Conservation (phyloP, 1,140 invertebrate species). For the Ooceraea biroi region DNA sequence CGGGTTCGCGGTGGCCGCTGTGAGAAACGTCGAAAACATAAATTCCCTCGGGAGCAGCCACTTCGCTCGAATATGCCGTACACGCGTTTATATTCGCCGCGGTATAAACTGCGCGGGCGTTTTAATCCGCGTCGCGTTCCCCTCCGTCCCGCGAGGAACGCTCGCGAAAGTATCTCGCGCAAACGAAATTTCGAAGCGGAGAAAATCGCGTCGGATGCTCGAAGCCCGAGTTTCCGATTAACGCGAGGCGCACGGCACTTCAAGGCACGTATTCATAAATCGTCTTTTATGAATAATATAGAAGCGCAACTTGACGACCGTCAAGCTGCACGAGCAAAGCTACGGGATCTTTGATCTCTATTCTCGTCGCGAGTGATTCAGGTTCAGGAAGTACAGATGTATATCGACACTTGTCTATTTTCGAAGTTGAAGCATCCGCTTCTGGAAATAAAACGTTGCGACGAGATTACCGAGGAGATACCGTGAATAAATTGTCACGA, state of each 20-base stretch:
- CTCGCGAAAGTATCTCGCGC: conserved; percentile 27
- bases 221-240: neutral
- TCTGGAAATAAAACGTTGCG: neutral
- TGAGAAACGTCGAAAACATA: conserved; percentile 71
- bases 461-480: neutral
- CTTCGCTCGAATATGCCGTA: conserved; percentile 36
- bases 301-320: neutral
- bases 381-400: neutral
- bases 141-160: conserved; percentile 38
- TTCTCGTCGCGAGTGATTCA: neutral
- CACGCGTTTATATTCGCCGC: conserved; percentile 50
- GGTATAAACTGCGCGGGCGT: conserved; percentile 24
- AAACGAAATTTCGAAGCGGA: conserved; percentile 48
- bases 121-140: conserved; percentile 35
- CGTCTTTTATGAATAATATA: conserved; percentile 21
- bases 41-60: conserved; percentile 65
- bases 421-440: neutral
- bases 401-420: too few species aligned
- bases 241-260: neutral
- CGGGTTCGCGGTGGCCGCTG: conserved; percentile 48
- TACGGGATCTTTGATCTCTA: neutral
- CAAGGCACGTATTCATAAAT: neutral
- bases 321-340: neutral
- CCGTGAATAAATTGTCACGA: neutral
- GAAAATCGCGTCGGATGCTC: neutral